Evolutionary conservation across 2,113 vertebrate genomes (phyloP), one percentile per base, ranked within the genome.

Genomic region (Ahaetulla prasina): DNA sequence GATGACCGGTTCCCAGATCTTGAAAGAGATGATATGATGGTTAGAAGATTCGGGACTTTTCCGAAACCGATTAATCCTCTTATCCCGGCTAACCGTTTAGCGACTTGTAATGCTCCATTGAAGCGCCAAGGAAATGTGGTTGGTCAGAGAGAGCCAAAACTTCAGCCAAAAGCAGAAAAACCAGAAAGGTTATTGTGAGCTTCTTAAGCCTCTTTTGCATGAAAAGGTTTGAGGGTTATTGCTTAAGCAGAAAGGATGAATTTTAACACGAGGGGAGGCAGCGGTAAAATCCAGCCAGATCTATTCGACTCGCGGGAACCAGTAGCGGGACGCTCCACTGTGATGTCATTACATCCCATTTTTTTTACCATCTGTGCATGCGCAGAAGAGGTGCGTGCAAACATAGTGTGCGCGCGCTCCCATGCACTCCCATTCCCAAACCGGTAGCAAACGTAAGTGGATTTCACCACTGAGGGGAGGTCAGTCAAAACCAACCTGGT

Each of bases 21-120:
- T 93, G 97, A 97, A 90, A 98, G 98, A 95, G 98, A 98, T 89
- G 98, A 98, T 93, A 98, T 98, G 98, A 95, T 98, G 96, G 95
- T 97, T 91, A 97, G 98, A 85, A 97, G 97, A 95, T 96, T 97
- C 14, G 93, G 96, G 91, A 95, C 92, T 14, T 97, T 96, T 88
- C 97, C 94, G 16, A 98, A 97, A 94, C 94, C 4, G 92, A 85
- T 91, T 93, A 96, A 85, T 54, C 96, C 93, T 0, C 0, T 94
- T 90, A 90, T 95, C 23, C 39, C 92, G 52, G 91, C 5, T 39
- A 95, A 30, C 94, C 20, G 88, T 18, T 91, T 94, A 92, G 94
- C 91, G 90, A n/a, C 91, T 92, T 60, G 25, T 85, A 91, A 96
- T 93, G 91, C 47, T 91, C 93, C 94, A 43, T 92, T 93, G 92